phyloP scores from a whole-genome alignment of 2,113 vertebrate genomes.

The Clarias magur region DNA sequence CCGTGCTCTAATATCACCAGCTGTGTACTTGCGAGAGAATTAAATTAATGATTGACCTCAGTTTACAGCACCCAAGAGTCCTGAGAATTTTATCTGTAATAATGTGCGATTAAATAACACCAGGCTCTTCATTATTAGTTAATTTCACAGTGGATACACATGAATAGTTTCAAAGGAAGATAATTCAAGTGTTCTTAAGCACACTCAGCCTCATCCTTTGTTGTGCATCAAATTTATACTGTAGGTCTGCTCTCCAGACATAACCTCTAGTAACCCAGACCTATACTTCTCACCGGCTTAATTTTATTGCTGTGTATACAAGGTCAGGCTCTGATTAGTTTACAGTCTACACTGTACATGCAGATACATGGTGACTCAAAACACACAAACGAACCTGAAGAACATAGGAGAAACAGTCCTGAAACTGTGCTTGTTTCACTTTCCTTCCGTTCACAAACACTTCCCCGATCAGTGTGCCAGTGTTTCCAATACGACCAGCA shows the following conservation, averaged over 20 bases:
- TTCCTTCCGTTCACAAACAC: conserved; percentile 83
- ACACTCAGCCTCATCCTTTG: conserved; percentile 38
- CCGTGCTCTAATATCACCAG: conserved; percentile 65
- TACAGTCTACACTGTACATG: neutral
- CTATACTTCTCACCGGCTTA: conserved; percentile 14
- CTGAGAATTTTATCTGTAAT: conserved; percentile 61
- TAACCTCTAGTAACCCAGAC: conserved; percentile 38
- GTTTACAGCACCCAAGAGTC: conserved; percentile 53
- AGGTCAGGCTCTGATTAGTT: conserved; percentile 34
- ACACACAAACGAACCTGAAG: conserved; percentile 78
- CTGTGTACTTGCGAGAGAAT: conserved; percentile 16
- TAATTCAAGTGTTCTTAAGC: conserved; percentile 62
- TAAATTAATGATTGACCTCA: conserved; percentile 76
- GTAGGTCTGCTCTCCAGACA: neutral
- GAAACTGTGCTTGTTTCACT: conserved; percentile 82
- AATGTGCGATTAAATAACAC: conserved; percentile 62
- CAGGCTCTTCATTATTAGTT: conserved; percentile 65
- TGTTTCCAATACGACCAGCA: conserved; percentile 81
- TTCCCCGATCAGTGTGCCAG: conserved; percentile 77
- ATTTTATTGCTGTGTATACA: conserved; percentile 5
- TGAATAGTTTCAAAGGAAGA: conserved; percentile 71
- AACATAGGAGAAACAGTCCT: conserved; percentile 93
- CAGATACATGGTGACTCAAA: conserved; percentile 25
- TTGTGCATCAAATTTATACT: conserved; percentile 46
- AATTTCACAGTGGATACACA: conserved; percentile 75